A percentile compares a stretch with the other conserved stretches of the same genome.
Evolutionary conservation across 1,140 invertebrate species (phyloP).

Genomic region (Zaprionus ornatus): DNA sequence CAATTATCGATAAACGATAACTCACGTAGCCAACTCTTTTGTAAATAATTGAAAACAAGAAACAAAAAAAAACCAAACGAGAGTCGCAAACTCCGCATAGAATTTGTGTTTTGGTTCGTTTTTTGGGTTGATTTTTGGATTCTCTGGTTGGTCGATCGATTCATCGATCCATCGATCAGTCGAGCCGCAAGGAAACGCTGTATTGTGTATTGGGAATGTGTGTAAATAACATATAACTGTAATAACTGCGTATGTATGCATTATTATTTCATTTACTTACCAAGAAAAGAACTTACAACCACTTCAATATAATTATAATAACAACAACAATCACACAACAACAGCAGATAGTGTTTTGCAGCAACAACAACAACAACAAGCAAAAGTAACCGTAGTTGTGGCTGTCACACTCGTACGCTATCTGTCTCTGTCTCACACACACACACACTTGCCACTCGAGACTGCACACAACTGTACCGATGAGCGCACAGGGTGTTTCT

Average conservation of each 20-base stretch:
- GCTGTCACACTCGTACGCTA: constrained; percentile 9
- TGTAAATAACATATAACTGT: constrained; percentile 60
- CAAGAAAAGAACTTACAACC: background rate
- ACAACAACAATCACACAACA: constrained; percentile 17
- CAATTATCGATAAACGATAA: background rate
- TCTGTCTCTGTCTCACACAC: background rate
- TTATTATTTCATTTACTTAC: constrained; percentile 10
- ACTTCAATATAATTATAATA: background rate
- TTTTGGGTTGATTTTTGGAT: constrained; percentile 16
- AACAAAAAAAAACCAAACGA: constrained; percentile 11
- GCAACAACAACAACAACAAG: background rate
- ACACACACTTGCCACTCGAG: constrained; percentile 5
- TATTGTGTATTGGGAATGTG: constrained; percentile 53
- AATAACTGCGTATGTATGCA: constrained; percentile 59
- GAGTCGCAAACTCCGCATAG: background rate
- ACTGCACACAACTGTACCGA: constrained; percentile 30
- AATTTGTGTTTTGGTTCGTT: constrained; percentile 18
- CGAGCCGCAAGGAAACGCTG: constrained; percentile 29
- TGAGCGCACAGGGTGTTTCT: constrained; percentile 10
- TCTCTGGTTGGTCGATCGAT: constrained; percentile 16
- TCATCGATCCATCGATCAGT: background rate
- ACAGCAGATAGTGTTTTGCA: background rate
- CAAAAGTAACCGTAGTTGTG: constrained; percentile 34
- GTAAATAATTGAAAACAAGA: constrained; percentile 51
- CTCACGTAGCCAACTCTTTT: constrained; percentile 41